Evolutionary conservation across 2,797 vertebrate species (phyloP).

Genomic region (Knipowitschia caucasica): DNA sequence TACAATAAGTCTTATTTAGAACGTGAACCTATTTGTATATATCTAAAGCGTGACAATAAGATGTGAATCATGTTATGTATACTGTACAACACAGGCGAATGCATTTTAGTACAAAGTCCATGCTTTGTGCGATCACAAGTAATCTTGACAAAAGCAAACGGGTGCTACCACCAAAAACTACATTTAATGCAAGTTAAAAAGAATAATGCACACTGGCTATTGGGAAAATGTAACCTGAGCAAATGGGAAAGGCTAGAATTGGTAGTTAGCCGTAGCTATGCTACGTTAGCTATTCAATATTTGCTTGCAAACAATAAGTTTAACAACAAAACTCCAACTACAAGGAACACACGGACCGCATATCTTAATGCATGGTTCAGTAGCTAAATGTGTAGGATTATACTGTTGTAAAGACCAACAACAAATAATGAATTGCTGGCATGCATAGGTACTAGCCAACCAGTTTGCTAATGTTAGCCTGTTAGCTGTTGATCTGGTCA

Average conservation of each 20-base stretch:
- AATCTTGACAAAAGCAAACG: not conserved
- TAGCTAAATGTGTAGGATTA: not conserved
- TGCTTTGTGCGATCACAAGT: conserved; percentile 11
- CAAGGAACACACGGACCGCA: not conserved
- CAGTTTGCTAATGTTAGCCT: conserved; percentile 46
- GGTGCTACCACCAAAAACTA: not conserved
- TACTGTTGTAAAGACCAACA: not conserved
- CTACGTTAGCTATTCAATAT: conserved; percentile 39
- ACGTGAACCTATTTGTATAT: not conserved
- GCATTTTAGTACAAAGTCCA: too few relatives aligned
- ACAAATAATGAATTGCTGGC: conserved; percentile 35
- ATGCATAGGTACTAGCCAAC: conserved; percentile 29
- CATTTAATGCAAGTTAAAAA: conserved; percentile 9
- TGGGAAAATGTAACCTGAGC: not conserved
- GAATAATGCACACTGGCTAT: not conserved
- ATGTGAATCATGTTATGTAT: too few relatives aligned
- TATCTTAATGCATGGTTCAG: not conserved
- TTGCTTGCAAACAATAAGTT: conserved; percentile 20
- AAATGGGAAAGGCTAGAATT: conserved; percentile 8
- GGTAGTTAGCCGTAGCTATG: conserved; percentile 53
- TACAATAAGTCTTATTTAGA: not conserved
- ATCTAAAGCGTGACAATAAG: too few relatives aligned
- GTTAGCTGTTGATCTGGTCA: conserved; percentile 68
- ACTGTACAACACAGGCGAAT: too few relatives aligned
- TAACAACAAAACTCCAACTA: not conserved